phyloP scores from a whole-genome alignment of 2,797 vertebrate genomes.

The Phalanger gymnotis region DNA sequence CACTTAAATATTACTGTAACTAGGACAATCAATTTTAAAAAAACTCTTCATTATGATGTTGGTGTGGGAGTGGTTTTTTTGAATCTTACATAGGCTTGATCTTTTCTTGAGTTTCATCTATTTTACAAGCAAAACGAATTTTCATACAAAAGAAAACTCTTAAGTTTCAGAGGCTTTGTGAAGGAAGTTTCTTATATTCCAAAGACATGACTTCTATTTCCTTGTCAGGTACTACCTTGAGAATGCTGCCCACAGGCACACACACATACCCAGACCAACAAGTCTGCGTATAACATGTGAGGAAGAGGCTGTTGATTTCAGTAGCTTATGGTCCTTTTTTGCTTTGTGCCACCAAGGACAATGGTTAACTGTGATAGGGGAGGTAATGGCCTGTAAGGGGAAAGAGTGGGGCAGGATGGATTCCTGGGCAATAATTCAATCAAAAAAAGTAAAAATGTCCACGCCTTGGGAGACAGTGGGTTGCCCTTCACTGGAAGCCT shows the following conservation, averaged over 20 bases:
- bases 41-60: background rate
- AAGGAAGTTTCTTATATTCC: background rate
- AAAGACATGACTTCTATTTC: background rate
- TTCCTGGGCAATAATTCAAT: background rate
- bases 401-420: background rate
- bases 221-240: background rate
- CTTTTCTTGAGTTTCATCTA: background rate
- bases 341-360: background rate
- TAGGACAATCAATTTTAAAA: background rate
- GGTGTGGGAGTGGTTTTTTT: background rate
- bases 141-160: background rate
- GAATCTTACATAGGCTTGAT: background rate
- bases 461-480: background rate
- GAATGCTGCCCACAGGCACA: background rate
- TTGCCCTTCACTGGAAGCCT: background rate
- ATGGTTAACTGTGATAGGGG: background rate
- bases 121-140: background rate
- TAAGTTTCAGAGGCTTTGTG: background rate
- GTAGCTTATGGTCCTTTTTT: background rate
- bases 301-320: background rate
- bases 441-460: background rate
- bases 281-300: background rate
- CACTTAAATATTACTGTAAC: background rate
- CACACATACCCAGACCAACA: background rate
- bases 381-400: background rate